Percentiles rank a stretch among this genome's conserved stretches.
phyloP scores from a whole-genome alignment of 1,140 invertebrate genomes.

The Mamestra configurata region DNA sequence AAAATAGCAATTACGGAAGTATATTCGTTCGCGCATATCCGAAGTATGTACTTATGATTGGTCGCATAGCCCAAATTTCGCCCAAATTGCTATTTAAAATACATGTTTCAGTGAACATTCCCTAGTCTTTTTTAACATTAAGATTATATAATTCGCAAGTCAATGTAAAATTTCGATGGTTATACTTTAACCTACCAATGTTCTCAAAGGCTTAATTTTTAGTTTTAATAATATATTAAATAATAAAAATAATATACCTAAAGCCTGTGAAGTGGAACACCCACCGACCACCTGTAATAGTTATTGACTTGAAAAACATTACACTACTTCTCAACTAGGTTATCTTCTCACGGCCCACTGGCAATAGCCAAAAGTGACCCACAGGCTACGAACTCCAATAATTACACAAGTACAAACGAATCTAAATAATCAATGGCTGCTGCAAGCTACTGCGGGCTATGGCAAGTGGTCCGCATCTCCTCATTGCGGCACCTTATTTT shows the following conservation, averaged over 20 bases:
- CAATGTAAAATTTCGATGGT: neutral
- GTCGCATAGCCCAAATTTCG: no score
- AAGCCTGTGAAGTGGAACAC: neutral
- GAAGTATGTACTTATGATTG: no score
- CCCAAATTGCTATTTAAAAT: neutral
- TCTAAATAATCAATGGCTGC: neutral
- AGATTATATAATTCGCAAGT: neutral
- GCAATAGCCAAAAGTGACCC: slow-evolving; percentile 1
- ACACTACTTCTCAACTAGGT: neutral
- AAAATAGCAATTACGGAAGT: no score
- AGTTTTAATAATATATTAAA: no score
- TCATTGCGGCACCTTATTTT: neutral
- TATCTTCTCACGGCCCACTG: neutral
- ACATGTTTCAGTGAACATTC: neutral
- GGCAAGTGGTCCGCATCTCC: neutral
- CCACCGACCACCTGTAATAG: neutral
- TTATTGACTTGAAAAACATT: neutral
- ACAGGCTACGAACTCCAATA: neutral
- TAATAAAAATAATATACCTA: no score
- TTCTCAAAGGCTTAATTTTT: neutral
- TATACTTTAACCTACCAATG: neutral
- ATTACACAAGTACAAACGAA: neutral
- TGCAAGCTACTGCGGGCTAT: slow-evolving; percentile 6
- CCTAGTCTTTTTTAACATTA: neutral
- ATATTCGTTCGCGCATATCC: no score